Percentiles rank a stretch among this genome's conserved stretches.
These are phyloP conservation scores for Scalopus aquaticus DNA, from an alignment of 2,113 vertebrate species.

Conservation along the genomic window DNA sequence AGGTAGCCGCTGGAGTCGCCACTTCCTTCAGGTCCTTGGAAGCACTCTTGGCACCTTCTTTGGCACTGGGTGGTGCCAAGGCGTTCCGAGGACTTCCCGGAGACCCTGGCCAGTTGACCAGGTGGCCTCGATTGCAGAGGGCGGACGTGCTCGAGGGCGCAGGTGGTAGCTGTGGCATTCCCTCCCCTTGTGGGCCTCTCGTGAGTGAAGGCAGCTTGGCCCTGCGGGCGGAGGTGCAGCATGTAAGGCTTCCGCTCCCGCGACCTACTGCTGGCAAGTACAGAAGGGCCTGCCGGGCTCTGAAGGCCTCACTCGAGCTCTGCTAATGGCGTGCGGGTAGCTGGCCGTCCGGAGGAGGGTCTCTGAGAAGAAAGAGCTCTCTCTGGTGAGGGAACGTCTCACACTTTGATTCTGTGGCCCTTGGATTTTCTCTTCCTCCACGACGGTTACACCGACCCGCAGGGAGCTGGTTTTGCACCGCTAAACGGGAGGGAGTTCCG, in stretches of 20 bases:
- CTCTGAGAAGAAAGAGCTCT: not conserved
- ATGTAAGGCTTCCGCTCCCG: too few species aligned
- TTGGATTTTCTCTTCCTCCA: not conserved
- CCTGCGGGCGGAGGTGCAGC: too few species aligned
- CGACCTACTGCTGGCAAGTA: not conserved
- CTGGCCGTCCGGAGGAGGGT: not conserved
- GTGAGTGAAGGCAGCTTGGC: too few species aligned
- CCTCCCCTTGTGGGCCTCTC: not conserved
- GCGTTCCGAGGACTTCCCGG: not conserved
- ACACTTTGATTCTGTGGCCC: not conserved
- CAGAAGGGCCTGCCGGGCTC: not conserved
- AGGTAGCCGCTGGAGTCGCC: too few species aligned
- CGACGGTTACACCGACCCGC: accelerated
- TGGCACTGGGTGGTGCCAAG: not conserved
- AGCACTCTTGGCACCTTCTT: not conserved
- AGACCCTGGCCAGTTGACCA: not conserved
- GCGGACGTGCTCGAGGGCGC: not conserved
- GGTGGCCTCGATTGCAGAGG: too few species aligned
- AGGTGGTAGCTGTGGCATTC: not conserved
- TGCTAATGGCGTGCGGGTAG: not conserved
- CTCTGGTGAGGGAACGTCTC: not conserved
- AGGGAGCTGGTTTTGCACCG: not conserved
- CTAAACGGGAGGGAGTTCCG: not conserved
- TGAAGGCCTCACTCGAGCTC: not conserved
- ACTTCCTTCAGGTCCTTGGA: not conserved